phyloP scores from a whole-genome alignment of 2,113 vertebrate species.

The Romanogobio albipinnatus region DNA sequence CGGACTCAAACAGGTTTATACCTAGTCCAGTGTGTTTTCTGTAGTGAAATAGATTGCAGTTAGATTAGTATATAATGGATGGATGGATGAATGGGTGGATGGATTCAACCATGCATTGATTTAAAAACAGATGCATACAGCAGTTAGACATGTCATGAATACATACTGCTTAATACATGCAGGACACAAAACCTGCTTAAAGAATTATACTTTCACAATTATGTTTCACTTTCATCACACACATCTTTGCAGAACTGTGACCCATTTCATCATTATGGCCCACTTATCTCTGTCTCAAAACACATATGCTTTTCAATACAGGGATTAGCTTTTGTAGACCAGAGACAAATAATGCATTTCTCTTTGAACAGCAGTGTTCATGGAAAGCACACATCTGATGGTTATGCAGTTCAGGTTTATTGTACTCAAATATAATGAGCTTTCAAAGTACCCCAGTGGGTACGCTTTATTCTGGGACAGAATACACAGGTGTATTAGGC shows the following conservation, averaged over 20 bases:
- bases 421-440: background rate
- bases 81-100: background rate
- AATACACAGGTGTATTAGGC: conserved; percentile 10
- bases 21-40: background rate
- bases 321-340: background rate
- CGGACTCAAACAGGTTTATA: conserved; percentile 43
- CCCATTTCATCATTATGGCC: conserved; percentile 46
- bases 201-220: background rate
- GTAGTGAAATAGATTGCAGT: background rate
- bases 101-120: background rate
- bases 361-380: background rate
- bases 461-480: conserved; percentile 7
- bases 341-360: background rate
- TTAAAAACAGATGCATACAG: background rate
- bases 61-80: conserved; percentile 8
- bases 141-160: background rate
- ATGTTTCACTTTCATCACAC: background rate
- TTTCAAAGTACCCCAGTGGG: conserved; percentile 4
- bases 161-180: background rate
- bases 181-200: background rate
- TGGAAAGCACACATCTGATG: background rate
- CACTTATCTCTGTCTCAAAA: conserved; percentile 31
- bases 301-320: background rate
- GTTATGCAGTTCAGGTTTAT: conserved; percentile 23
- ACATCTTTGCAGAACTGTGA: conserved; percentile 35